A percentile compares a stretch with the other conserved stretches of the same genome.
Evolutionary conservation across 2,888 invertebrate genomes (phyloP).

Genomic region (Apotomis betuletana): DNA sequence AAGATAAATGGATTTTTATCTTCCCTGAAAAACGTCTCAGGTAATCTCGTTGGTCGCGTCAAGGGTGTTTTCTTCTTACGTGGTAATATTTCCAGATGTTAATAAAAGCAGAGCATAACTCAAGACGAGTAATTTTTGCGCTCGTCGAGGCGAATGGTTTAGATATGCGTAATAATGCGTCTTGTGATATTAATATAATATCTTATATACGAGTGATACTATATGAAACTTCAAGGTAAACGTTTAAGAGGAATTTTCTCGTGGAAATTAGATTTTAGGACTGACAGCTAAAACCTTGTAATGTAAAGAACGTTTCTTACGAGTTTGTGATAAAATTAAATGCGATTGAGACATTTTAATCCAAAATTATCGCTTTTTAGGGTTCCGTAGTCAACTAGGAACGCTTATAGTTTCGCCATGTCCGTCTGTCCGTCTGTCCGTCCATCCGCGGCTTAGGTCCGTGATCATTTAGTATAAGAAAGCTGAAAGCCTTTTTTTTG

Average conservation of each 20-base stretch:
- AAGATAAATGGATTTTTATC: constrained; percentile 60
- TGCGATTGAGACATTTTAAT: too few relatives aligned
- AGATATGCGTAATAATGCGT: constrained; percentile 7
- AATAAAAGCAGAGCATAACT: constrained; percentile 68
- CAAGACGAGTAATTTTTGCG: constrained; percentile 61
- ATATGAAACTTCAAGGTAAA: not conserved
- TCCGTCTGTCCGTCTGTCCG: too few relatives aligned
- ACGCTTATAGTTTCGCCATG: too few relatives aligned
- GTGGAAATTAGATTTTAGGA: not conserved
- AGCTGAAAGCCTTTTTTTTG: too few relatives aligned
- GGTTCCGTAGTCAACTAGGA: too few relatives aligned
- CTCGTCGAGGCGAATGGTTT: constrained; percentile 44
- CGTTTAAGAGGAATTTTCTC: not conserved
- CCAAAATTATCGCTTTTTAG: too few relatives aligned
- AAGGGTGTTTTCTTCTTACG: constrained; percentile 56
- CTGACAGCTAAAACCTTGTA: too few relatives aligned
- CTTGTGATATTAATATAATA: not conserved
- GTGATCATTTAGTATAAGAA: too few relatives aligned
- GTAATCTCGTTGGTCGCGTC: constrained; percentile 63
- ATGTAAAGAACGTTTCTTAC: too few relatives aligned
- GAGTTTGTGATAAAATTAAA: too few relatives aligned
- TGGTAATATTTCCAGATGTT: constrained; percentile 66
- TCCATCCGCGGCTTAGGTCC: too few relatives aligned
- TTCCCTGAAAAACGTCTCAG: constrained; percentile 57
- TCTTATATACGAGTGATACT: not conserved